Percentiles rank a stretch among this genome's conserved stretches.
These are phyloP conservation scores for Chiloscyllium punctatum DNA, from an alignment of 2,797 vertebrate genomes.

Conservation along the genomic window DNA sequence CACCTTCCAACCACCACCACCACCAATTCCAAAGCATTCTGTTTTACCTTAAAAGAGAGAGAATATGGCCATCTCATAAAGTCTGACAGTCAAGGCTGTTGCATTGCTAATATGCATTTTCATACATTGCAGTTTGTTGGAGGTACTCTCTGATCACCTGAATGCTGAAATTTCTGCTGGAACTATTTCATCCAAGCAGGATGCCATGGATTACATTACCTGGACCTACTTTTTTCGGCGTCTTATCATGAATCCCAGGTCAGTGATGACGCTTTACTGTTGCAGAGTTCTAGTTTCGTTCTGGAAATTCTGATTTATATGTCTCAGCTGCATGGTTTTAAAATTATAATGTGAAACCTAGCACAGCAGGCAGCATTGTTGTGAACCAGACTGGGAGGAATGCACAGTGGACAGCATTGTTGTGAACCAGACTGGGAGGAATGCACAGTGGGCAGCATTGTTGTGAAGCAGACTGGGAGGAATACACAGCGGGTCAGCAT, in stretches of 20 bases:
- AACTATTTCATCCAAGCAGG: conserved; percentile 91
- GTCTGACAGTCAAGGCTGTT: no score
- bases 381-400: not conserved
- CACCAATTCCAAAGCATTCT: not conserved
- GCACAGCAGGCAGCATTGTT: no score
- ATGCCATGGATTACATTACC: conserved; percentile 97
- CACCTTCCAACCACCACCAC: no score
- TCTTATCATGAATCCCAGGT: conserved; percentile 98
- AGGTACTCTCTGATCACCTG: conserved; percentile 86
- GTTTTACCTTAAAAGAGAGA: not conserved
- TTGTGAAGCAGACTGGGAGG: not conserved
- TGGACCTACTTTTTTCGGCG: conserved; percentile 98
- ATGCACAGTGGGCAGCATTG: not conserved
- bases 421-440: not conserved
- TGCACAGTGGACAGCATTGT: not conserved
- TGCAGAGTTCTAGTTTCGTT: not conserved
- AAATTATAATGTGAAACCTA: not conserved
- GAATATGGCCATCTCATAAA: not conserved
- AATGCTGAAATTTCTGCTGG: conserved; percentile 94
- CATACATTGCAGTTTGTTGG: conserved; percentile 69
- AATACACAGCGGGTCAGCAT: not conserved
- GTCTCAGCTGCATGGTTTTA: not conserved
- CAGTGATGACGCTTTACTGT: not conserved
- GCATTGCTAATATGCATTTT: not conserved
- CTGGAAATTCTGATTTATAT: not conserved